A percentile compares a stretch with the other conserved stretches of the same genome.
These are phyloP conservation scores for Agrotis segetum DNA, from an alignment of 2,888 invertebrate genomes.

Conservation along the genomic window DNA sequence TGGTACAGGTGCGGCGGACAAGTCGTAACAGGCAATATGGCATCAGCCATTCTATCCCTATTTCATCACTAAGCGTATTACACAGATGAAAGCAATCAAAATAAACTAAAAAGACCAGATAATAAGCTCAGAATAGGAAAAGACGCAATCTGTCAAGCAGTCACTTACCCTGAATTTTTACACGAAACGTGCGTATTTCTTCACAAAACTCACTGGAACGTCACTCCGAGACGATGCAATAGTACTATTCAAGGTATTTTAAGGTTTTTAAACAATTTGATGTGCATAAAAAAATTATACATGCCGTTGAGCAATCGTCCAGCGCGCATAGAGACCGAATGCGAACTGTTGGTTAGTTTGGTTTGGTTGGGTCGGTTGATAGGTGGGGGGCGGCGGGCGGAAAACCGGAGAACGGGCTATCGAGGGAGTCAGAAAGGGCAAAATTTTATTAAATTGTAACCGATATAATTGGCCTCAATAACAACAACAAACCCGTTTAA, in stretches of 20 bases:
- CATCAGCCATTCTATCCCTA: slow-evolving; percentile 61
- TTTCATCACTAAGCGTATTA: slow-evolving; percentile 58
- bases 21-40: slow-evolving; percentile 73
- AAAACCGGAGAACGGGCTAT: slow-evolving; percentile 87
- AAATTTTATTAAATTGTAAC: slow-evolving; percentile 70
- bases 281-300: slow-evolving; percentile 89
- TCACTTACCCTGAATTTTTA: slow-evolving; percentile 89
- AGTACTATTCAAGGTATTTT: slow-evolving; percentile 88
- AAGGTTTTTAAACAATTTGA: slow-evolving; percentile 88
- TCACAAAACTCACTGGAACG: slow-evolving; percentile 85
- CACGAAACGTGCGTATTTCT: slow-evolving; percentile 82
- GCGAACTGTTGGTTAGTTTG: slow-evolving; percentile 90
- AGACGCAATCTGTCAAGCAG: slow-evolving; percentile 90
- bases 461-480: slow-evolving; percentile 18
- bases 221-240: slow-evolving; percentile 82
- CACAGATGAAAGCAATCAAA: slow-evolving; percentile 74
- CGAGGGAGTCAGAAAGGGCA: slow-evolving; percentile 82
- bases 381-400: slow-evolving; percentile 79
- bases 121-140: slow-evolving; percentile 83
- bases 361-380: slow-evolving; percentile 80
- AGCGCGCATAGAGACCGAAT: slow-evolving; percentile 90
- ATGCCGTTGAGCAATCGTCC: slow-evolving; percentile 88
- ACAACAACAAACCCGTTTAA: slow-evolving; percentile 27
- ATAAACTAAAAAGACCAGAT: slow-evolving; percentile 73
- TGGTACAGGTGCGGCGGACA: slow-evolving; percentile 70